Percentiles rank a stretch among this genome's conserved stretches.
These are phyloP conservation scores for Eupithecia tripunctaria DNA, from an alignment of 2,888 invertebrate species.

Conservation along the genomic window DNA sequence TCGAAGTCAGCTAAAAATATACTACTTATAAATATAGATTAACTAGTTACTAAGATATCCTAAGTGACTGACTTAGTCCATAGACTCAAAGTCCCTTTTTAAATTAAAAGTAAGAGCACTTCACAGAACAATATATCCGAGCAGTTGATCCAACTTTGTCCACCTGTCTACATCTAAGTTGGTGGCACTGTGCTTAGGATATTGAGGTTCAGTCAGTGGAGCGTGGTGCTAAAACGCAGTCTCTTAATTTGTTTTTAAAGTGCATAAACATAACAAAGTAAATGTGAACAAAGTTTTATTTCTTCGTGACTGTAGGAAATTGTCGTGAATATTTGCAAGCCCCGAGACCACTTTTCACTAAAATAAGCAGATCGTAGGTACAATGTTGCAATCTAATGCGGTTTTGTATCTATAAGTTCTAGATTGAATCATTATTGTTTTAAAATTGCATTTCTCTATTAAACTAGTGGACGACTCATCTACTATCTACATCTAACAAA, in stretches of 20 bases:
- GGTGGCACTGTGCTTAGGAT: constrained; percentile 1
- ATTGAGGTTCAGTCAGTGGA: constrained; percentile 1
- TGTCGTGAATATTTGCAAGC: neutral
- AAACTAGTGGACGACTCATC: too few species aligned
- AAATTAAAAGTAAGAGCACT: too few species aligned
- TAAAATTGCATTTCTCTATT: neutral
- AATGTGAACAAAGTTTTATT: neutral
- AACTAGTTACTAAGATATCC: too few species aligned
- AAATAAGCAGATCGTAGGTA: neutral
- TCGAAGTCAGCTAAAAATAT: too few species aligned
- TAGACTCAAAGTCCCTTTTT: too few species aligned
- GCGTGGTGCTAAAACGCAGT: constrained; percentile 10
- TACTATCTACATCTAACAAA: too few species aligned
- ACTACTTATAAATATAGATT: too few species aligned
- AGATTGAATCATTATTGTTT: too few species aligned
- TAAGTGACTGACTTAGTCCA: too few species aligned
- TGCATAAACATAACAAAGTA: neutral
- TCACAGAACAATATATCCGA: too few species aligned
- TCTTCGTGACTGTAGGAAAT: neutral
- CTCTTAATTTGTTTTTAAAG: neutral
- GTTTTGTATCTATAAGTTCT: neutral
- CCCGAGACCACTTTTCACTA: too few species aligned
- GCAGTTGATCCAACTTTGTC: neutral
- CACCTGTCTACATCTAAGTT: neutral
- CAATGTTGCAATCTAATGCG: neutral